Percentiles rank a stretch among this genome's conserved stretches.
phyloP scores from a whole-genome alignment of 2,888 invertebrate genomes.

The Copidosoma aretas region DNA sequence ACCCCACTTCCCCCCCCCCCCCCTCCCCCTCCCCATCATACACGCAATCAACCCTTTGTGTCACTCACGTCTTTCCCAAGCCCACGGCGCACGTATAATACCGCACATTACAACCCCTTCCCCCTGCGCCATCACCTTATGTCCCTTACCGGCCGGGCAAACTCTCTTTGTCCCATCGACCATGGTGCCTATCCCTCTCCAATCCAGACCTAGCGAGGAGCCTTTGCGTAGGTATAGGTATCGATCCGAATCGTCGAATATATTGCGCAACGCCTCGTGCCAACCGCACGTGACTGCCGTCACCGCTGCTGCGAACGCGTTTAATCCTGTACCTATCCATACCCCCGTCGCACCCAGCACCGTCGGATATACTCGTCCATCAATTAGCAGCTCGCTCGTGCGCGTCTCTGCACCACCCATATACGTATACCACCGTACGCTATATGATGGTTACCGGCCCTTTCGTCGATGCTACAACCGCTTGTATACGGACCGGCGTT shows the following conservation, averaged over 20 bases:
- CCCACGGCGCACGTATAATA: not conserved
- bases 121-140: not conserved
- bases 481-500: not conserved
- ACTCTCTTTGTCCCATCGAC: not conserved
- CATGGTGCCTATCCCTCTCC: not conserved
- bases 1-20: not conserved
- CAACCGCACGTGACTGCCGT: not conserved
- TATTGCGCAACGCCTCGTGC: constrained; percentile 1
- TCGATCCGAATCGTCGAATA: constrained; percentile 1
- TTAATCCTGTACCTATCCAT: not conserved
- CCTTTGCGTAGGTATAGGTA: not conserved
- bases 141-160: not conserved
- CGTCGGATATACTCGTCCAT: not conserved
- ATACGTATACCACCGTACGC: too few species aligned
- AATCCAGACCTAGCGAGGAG: too few species aligned
- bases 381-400: constrained; percentile 6
- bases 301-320: not conserved
- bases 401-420: not conserved
- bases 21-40: not conserved
- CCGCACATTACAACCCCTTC: not conserved
- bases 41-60: not conserved
- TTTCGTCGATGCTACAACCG: not conserved
- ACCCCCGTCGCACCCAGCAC: not conserved
- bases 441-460: not conserved
- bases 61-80: not conserved